Base-by-base conservation (phyloP, 2,888 invertebrate genomes). In the Drosophila mimica region DNA sequence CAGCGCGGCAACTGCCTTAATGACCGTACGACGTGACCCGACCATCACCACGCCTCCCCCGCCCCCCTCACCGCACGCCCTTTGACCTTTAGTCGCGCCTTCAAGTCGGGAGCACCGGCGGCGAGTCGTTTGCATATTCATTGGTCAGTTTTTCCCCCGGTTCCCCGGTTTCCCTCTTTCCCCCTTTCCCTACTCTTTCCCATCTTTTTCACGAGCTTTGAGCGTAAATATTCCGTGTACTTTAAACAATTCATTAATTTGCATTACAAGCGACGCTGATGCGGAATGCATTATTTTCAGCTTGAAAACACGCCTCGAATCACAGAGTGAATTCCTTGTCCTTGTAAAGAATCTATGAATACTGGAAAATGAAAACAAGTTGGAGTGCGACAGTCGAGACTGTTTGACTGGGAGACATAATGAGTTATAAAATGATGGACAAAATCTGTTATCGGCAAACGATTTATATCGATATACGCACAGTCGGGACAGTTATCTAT, bases 211-310 rank as follows among this genome's bases (percentile, higher is more conserved):
- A 67, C 75, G 71, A 62, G 73, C 82, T 83, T 77, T 83, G 76
- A 73, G 79, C 71, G 71, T 72, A 85, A 88, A 85, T 83, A 85
- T 88, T 83, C 85, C 73, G 61, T 83, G 85, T 71, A 71, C 73
- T 78, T 87, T 82, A 80, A 84, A 83, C 85, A 88, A 83, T 85
- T 79, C 88, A 85, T 82, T 82, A 82, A 85, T 88, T 85, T 85
- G 73, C 88, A 85, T 88, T 75, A 69, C 79, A 79, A 79, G 75
- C 43, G 64, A 51, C 59, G 54, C 25, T 46, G 46, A 8, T 25
- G 46, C 46, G 15, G 46, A 46, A 25, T 46, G 25, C 25, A 8
- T 46, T 46, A 25, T 46, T 46, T 46, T 15, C 25, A 46, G 25
- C 67, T 73, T 51, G 43, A 33, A 57, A 36, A 40, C 15, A 40